phyloP scores from a whole-genome alignment of 2,888 invertebrate genomes.

The Muscina levida region DNA sequence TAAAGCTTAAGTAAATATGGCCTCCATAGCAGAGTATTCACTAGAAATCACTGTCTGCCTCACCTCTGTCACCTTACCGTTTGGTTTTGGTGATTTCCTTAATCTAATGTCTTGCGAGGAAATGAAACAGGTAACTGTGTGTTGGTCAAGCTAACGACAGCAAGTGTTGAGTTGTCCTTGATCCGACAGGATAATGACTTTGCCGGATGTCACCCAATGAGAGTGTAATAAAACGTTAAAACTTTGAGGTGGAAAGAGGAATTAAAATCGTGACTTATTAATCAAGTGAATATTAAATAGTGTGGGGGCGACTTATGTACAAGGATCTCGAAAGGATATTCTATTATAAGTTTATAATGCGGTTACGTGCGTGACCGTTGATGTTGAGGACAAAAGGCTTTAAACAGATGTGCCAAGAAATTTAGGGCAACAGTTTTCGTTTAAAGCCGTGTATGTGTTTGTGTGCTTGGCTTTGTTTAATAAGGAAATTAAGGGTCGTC shows the following conservation, averaged over 20 bases:
- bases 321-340: no score
- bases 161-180: conserved; percentile 11
- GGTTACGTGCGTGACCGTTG: no score
- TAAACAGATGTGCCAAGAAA: no score
- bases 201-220: not conserved
- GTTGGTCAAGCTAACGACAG: not conserved
- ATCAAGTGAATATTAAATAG: not conserved
- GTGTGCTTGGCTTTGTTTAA: no score
- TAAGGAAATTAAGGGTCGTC: no score
- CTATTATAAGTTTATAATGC: no score
- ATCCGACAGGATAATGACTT: not conserved
- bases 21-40: not conserved
- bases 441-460: no score
- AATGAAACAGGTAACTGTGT: conserved; percentile 25
- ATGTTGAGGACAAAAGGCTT: no score
- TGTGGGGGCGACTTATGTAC: no score
- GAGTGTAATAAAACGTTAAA: not conserved
- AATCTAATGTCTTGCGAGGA: conserved; percentile 6
- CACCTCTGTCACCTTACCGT: no score
- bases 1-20: not conserved
- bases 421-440: no score
- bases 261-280: conserved; percentile 35
- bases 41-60: not conserved
- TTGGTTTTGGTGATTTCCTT: conserved; percentile 17
- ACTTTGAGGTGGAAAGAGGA: not conserved